phyloP scores from a whole-genome alignment of 2,113 vertebrate genomes.

The Nycticryphes semicollaris region DNA sequence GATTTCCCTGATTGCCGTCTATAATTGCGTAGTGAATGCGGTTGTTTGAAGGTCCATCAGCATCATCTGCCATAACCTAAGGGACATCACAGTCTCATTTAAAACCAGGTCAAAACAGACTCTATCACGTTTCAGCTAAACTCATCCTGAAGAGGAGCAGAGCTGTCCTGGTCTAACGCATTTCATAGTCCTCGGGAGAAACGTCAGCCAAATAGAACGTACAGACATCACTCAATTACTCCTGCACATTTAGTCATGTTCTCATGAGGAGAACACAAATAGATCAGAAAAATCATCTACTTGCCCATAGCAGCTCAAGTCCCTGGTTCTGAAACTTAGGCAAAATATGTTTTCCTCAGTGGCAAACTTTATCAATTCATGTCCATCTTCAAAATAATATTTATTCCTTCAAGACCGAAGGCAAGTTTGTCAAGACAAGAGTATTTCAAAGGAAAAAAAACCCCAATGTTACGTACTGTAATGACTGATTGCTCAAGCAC shows the following conservation, averaged over 20 bases:
- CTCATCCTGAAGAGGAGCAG: background rate
- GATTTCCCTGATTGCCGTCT: slow-evolving; percentile 91
- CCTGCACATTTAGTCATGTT: background rate
- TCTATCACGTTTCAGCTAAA: background rate
- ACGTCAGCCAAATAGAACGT: background rate
- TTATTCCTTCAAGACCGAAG: background rate
- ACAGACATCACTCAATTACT: background rate
- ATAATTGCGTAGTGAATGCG: slow-evolving; percentile 87
- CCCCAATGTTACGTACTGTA: slow-evolving; percentile 71
- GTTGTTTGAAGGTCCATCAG: slow-evolving; percentile 87
- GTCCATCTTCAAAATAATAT: background rate
- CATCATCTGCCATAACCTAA: slow-evolving; percentile 92
- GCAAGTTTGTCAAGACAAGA: background rate
- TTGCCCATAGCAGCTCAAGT: background rate
- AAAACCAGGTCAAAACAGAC: background rate
- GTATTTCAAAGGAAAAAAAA: background rate
- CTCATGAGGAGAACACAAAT: background rate
- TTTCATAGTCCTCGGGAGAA: slow-evolving; percentile 41
- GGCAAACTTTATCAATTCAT: background rate
- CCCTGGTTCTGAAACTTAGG: background rate
- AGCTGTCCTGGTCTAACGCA: background rate
- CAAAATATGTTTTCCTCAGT: background rate
- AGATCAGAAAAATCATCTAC: background rate
- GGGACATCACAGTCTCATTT: background rate
- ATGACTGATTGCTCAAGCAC: slow-evolving; percentile 85